Conservation (phyloP, 2,797 vertebrate genomes). For the Tadarida brasiliensis region DNA sequence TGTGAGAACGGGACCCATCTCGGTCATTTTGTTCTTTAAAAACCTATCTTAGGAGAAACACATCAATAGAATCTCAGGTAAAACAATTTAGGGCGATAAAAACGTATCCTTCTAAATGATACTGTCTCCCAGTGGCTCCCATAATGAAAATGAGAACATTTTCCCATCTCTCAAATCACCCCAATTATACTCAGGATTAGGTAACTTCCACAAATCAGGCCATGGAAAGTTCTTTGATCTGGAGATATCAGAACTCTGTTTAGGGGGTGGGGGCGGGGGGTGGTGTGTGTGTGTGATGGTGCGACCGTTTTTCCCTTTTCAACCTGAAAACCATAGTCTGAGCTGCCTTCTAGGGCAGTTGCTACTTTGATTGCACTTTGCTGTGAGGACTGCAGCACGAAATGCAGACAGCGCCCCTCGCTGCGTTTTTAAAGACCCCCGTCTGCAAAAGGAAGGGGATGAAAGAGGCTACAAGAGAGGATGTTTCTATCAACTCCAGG, state of each 20-base stretch:
- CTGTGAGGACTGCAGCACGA: not conserved
- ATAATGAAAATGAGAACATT: conserved; percentile 76
- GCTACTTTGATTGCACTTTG: not conserved
- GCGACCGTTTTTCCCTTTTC: not conserved
- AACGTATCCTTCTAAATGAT: conserved; percentile 76
- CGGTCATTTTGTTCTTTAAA: conserved; percentile 63
- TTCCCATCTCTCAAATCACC: conserved; percentile 67
- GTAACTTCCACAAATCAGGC: conserved; percentile 72
- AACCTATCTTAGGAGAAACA: conserved; percentile 64
- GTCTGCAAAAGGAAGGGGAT: not conserved
- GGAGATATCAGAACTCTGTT: not conserved
- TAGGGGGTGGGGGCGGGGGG: not conserved
- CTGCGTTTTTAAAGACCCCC: not conserved
- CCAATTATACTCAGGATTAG: conserved; percentile 67
- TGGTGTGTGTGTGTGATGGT: not conserved
- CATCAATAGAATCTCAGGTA: conserved; percentile 66
- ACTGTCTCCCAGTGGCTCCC: conserved; percentile 70
- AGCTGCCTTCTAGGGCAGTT: conserved; percentile 1
- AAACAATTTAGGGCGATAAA: conserved; percentile 76
- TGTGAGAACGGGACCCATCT: conserved; percentile 43
- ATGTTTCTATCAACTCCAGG: not conserved
- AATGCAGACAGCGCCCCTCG: not conserved
- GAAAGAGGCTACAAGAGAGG: not conserved
- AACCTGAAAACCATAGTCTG: not conserved
- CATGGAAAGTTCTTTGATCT: conserved; percentile 54